Conservation (phyloP, 37 sponge, comb jelly and placozoan species). For the Ianthella basta region DNA sequence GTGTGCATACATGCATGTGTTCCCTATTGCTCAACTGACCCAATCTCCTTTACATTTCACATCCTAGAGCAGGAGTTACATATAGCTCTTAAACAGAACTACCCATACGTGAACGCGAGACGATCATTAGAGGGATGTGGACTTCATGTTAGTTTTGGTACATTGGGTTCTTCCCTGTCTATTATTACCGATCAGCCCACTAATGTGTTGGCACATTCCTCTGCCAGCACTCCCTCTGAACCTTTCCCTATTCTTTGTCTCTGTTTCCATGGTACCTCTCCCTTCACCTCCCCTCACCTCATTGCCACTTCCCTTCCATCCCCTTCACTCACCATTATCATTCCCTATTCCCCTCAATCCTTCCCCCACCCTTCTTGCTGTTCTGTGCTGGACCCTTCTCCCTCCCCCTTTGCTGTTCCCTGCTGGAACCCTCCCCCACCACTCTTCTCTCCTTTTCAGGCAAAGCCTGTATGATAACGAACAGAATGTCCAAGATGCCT, state of each 20-base stretch:
- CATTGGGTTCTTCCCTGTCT: no score
- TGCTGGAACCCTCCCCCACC: background rate
- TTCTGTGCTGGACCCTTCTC: background rate
- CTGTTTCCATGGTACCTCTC: background rate
- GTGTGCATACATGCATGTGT: no score
- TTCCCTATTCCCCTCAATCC: background rate
- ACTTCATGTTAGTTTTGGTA: no score
- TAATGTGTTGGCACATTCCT: no score
- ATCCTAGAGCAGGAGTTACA: background rate
- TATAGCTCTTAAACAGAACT: no score
- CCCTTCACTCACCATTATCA: background rate
- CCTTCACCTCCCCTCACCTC: background rate
- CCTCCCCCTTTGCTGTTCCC: background rate
- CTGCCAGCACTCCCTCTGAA: no score
- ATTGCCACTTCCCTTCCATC: background rate
- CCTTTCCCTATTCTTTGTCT: background rate
- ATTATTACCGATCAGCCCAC: no score
- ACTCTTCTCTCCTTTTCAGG: conserved; percentile 34
- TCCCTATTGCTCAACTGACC: no score
- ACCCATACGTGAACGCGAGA: no score
- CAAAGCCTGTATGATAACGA: conserved; percentile 86
- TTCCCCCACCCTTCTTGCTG: background rate
- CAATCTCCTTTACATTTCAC: no score
- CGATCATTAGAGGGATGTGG: no score
- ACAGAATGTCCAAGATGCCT: conserved; percentile 66